Base-by-base conservation (phyloP, 2,797 vertebrate genomes). In the Eospalax fontanierii region DNA sequence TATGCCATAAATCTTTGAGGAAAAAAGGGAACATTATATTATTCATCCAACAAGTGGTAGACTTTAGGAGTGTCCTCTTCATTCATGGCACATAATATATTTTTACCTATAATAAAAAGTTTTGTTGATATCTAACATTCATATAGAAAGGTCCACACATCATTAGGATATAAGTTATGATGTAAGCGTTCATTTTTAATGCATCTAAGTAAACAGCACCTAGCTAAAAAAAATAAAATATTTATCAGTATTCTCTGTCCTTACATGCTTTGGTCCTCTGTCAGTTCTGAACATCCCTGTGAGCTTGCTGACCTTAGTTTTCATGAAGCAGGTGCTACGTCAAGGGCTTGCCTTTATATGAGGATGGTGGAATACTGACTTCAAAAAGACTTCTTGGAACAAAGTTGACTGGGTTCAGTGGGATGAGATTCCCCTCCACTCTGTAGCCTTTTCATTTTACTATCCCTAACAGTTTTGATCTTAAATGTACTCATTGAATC, bases 171-270 rank as follows among this genome's bases (percentile, higher is more conserved):
- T 78, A 91, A 81, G 63, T 84, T 79, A 57, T 76, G 19, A 84
- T 65, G 63, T 66, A 54, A 87, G 46, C 83, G 46, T 90, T 90
- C 30, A 50, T 19, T 10, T 87, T 87, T 76, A 76, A 87, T 70
- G 85, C 4, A 80, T 15, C 9, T 66, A 73, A 79, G 38, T 70
- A 89, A 78, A 75, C 35, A 12, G 50, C 57, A 76, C 22, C 21
- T 33, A 50, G n/a, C 24, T 76, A 61, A 90, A 88, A 89, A n/a
- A 78, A 84, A 63, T 28, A 71, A 68, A 61, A 22, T 75, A 71
- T 74, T 68, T 78, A 28, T 15, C 12, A 81, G 12, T 63, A 78
- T 2, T 30, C 15, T 86, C 24, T 61, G 38, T n/a, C 10, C 1
- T 89, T 22, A 33, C 3, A 35, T 75, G 6, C 50, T 10, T 70